phyloP scores from a whole-genome alignment of 2,888 invertebrate genomes.

The Cephus pulcher region DNA sequence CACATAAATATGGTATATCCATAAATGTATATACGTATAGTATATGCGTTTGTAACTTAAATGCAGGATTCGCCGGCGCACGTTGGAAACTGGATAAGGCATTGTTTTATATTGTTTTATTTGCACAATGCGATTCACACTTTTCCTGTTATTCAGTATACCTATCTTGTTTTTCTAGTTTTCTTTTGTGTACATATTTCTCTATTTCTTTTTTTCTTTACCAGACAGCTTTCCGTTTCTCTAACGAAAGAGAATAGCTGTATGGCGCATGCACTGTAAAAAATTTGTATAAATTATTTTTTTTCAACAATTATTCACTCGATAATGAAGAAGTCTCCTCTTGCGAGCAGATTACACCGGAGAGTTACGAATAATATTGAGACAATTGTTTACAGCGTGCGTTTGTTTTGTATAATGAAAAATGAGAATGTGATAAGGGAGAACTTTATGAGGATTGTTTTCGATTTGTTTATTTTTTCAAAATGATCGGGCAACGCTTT shows the following conservation, averaged over 20 bases:
- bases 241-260: background rate
- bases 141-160: background rate
- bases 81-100: background rate
- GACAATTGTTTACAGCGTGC: background rate
- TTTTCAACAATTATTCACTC: background rate
- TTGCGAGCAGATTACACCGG: background rate
- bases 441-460: background rate
- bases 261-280: background rate
- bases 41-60: background rate
- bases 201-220: background rate
- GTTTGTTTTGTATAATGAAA: background rate
- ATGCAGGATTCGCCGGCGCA: background rate
- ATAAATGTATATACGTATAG: conserved; percentile 6
- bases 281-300: background rate
- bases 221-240: background rate
- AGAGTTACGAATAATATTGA: background rate
- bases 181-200: background rate
- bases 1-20: conserved; percentile 1
- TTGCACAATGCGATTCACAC: background rate
- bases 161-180: background rate
- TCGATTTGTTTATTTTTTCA: too few relatives aligned
- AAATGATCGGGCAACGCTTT: background rate
- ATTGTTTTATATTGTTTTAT: background rate
- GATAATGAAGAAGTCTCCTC: background rate
- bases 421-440: background rate